phyloP scores from a whole-genome alignment of 1,140 invertebrate genomes.

The Polypedilum vanderplanki region DNA sequence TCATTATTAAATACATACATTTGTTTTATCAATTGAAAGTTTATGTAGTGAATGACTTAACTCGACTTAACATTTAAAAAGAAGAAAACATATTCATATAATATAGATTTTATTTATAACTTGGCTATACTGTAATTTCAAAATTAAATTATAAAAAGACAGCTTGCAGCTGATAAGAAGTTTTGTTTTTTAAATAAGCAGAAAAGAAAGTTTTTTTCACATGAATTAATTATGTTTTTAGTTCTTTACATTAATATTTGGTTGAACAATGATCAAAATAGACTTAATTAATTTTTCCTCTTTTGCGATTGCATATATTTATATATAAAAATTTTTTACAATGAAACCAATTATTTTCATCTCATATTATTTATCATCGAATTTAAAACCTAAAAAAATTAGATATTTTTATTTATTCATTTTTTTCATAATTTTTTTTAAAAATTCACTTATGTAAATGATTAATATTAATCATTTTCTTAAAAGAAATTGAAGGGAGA shows the following conservation, averaged over 20 bases:
- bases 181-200: too few species aligned
- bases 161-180: too few species aligned
- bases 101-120: too few species aligned
- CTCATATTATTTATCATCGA: not conserved
- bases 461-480: not conserved
- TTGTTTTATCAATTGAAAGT: too few species aligned
- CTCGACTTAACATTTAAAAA: too few species aligned
- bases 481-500: too few species aligned
- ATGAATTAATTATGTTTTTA: not conserved
- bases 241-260: conserved; percentile 14
- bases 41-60: too few species aligned
- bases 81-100: too few species aligned
- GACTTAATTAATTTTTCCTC: not conserved
- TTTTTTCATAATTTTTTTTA: not conserved
- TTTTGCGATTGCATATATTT: not conserved
- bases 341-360: not conserved
- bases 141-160: too few species aligned
- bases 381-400: not conserved
- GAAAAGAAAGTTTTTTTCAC: not conserved
- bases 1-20: too few species aligned
- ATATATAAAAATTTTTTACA: not conserved
- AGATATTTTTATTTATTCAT: conserved; percentile 2
- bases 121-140: too few species aligned
- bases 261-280: not conserved
- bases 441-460: not conserved